phyloP scores from a whole-genome alignment of 1,140 invertebrate genomes.

The Rhizoglyphus robini region DNA sequence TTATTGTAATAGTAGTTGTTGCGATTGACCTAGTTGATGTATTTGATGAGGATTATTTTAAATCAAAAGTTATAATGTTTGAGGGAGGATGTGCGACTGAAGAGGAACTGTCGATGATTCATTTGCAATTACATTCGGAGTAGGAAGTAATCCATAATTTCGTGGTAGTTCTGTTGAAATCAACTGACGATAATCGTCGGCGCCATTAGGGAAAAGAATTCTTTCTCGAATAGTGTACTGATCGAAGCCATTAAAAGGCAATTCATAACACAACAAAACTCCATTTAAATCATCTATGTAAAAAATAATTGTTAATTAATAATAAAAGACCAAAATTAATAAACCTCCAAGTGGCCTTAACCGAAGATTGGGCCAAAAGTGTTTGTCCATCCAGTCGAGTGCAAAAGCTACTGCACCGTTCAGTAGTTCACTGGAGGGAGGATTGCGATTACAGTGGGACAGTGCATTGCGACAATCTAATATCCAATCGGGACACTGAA shows the following conservation, averaged over 20 bases:
- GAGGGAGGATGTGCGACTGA: too few relatives aligned
- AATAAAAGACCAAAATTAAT: too few relatives aligned
- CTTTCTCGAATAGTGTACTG: background rate
- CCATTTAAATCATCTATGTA: too few relatives aligned
- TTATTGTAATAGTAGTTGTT: too few relatives aligned
- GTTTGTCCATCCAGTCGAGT: background rate
- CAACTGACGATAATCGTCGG: background rate
- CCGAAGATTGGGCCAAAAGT: background rate
- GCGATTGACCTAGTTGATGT: too few relatives aligned
- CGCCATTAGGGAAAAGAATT: background rate
- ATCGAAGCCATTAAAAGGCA: background rate
- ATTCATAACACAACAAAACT: background rate
- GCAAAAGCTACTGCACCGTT: background rate
- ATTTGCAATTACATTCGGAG: too few relatives aligned
- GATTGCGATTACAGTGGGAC: background rate
- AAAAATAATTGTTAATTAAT: too few relatives aligned
- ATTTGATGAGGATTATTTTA: too few relatives aligned
- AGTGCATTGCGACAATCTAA: background rate
- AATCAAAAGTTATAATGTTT: too few relatives aligned
- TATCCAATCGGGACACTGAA: constrained; percentile 1
- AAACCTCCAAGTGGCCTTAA: background rate
- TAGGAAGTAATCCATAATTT: too few relatives aligned
- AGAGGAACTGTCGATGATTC: too few relatives aligned
- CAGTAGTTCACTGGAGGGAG: background rate
- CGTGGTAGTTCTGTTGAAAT: too few relatives aligned